Conservation (phyloP, 1,140 invertebrate genomes). For the Copidosoma floridanum region DNA sequence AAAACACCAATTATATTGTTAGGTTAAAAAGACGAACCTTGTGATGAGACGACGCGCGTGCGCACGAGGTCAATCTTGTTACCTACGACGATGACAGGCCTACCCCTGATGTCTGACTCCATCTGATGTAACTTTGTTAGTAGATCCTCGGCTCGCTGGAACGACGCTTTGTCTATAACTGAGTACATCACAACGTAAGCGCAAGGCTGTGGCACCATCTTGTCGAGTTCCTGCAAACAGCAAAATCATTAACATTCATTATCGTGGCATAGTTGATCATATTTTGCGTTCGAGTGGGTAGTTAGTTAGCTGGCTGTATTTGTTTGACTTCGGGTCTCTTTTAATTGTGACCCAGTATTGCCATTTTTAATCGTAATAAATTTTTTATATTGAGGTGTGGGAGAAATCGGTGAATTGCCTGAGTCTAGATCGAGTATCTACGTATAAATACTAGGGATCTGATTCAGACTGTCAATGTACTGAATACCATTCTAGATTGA, state of each 20-base stretch:
- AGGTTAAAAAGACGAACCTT: constrained; percentile 73
- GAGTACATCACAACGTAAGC: constrained; percentile 89
- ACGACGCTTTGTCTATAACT: constrained; percentile 86
- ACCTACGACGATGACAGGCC: constrained; percentile 84
- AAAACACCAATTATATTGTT: not conserved
- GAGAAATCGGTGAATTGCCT: too few relatives aligned
- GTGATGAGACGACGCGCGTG: constrained; percentile 80
- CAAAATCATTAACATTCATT: not conserved
- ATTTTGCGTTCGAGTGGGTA: not conserved
- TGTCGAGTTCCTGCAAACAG: constrained; percentile 67
- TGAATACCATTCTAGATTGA: too few relatives aligned
- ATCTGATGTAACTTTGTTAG: constrained; percentile 69
- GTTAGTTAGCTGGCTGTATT: not conserved
- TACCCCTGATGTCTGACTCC: constrained; percentile 71
- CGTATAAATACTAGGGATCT: too few relatives aligned
- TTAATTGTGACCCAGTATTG: too few relatives aligned
- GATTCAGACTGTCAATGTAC: too few relatives aligned
- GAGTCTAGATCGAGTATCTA: too few relatives aligned
- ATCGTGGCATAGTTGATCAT: not conserved
- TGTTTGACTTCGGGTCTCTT: too few relatives aligned
- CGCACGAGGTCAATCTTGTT: constrained; percentile 95
- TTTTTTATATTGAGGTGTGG: too few relatives aligned
- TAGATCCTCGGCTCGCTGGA: constrained; percentile 77
- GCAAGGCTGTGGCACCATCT: constrained; percentile 70
- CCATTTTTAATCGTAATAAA: too few relatives aligned